These are phyloP conservation scores for Eretmocerus hayati DNA, from an alignment of 2,888 invertebrate species.

Conservation along the genomic window DNA sequence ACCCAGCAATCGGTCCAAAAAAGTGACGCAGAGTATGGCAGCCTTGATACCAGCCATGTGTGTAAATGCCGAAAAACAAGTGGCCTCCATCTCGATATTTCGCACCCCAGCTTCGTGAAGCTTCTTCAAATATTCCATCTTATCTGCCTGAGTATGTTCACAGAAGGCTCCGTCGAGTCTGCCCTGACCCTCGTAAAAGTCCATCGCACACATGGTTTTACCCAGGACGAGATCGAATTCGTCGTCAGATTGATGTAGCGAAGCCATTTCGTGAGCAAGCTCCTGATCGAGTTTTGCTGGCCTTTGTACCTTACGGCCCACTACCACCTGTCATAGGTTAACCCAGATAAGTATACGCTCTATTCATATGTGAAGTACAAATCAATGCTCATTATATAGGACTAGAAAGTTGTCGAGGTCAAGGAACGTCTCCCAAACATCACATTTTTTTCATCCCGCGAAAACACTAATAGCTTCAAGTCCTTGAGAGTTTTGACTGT, in stretches of 20 bases:
- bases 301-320: conserved; percentile 70
- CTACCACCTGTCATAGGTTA: conserved; percentile 57
- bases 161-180: conserved; percentile 91
- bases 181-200: conserved; percentile 95
- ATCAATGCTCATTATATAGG: too few species aligned
- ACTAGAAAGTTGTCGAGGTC: too few species aligned
- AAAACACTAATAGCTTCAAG: too few species aligned
- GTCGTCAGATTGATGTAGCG: conserved; percentile 59
- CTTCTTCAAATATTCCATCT: conserved; percentile 71
- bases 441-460: too few species aligned
- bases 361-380: too few species aligned
- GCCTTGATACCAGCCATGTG: conserved; percentile 83
- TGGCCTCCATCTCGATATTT: conserved; percentile 93
- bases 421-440: too few species aligned
- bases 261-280: conserved; percentile 67
- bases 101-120: conserved; percentile 69
- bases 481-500: too few species aligned
- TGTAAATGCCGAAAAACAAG: conserved; percentile 84
- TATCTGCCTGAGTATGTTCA: conserved; percentile 76
- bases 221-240: conserved; percentile 77
- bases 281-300: conserved; percentile 74
- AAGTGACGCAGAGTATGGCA: conserved; percentile 82
- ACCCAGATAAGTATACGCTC: too few species aligned
- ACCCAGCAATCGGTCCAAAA: conserved; percentile 80
- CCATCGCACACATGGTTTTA: conserved; percentile 88